Base-by-base conservation (phyloP, 1,140 invertebrate species). In the Listronotus oregonensis region DNA sequence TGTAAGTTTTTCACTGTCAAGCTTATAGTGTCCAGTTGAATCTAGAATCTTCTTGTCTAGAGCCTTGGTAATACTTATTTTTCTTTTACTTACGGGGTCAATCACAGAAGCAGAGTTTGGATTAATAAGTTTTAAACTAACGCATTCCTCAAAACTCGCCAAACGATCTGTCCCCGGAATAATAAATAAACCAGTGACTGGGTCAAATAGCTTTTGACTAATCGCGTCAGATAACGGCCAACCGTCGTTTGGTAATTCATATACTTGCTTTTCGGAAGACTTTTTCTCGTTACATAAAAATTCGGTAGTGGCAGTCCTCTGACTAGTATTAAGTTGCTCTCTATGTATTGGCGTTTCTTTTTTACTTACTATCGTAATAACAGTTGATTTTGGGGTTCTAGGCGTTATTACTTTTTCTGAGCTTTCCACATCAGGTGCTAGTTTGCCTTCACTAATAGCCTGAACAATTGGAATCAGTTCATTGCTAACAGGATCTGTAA, bases 111-210 rank as follows among this genome's bases (percentile, higher is more conserved):
- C 91, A 3, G 93, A 94, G 57, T 87, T 81, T 3, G 90, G 86
- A 79, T 95, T 89, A 43, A 98, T 91, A 10, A 97, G 89, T 73
- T 91, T 87, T 49, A 94, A 81, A 70, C 89, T 87, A 32, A 97
- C 81, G 71, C 94, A 95, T 79, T 96, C 93, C 79, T 93, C 86
- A 69, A 98, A 90, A 61, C 92, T 90, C 5, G 96, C 86, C 31
- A 92, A 80, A 72, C 91, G 85, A 77, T 95, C 92, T 1, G 92
- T 93, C 32, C 90, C 90, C 39, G 94, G 93, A 71, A 97, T 92
- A 52, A 89, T 89, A 74, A 97, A 95, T 3, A 94, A 81, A 3
- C 94, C 94, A 6, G 86, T 89, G 1, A 86, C 82, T 0, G 92
- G 86, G 80, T 97, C 90, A 69, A 95, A 92, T 3, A 95, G 77